Evolutionary conservation across 2,113 vertebrate genomes (phyloP), one percentile per base, ranked within the genome.

Genomic region (Azemiops feae): DNA sequence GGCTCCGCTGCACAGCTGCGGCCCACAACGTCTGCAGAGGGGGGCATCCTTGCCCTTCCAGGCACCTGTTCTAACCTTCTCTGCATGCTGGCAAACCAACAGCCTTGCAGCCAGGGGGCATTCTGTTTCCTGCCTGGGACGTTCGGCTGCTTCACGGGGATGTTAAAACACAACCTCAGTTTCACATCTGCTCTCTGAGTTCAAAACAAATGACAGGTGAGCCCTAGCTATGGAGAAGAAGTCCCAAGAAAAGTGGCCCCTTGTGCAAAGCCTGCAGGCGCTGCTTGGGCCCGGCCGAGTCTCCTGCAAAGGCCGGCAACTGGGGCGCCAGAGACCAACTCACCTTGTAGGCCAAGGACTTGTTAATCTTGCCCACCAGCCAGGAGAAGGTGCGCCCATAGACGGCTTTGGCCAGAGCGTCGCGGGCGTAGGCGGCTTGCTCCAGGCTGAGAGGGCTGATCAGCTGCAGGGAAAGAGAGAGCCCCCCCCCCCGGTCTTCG

Each of bases 351-450:
- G 98, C 97, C 95, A 99, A 97, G 0, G 99, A 99, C 60, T 97
- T 95, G 93, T 99, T 99, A 96, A 99, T 99, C 97, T 99, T 99
- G 95, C 97, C 98, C 22, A 99, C 99, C 88, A 99, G 98, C 99
- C 99, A 99, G 94, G 98, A 98, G 96, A 99, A 99, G 27, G 99
- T 99, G 89, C 99, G 98, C 47, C 99, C 99, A 0, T 99, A 99
- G 12, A 99, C 96, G 0, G 99, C 99, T 94, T 99, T 99, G 16
- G 99, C 98, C 0, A 99, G 96, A 0, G 99, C 99, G 0, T 99
- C 99, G 12, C 99, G 97, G 0, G 98, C 99, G 0, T 99, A 99
- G 0, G 98, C 98, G 0, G 99, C 99, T 97, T 99, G 99, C 95
- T 99, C 99, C 85, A 99, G 97, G 97, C 99, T 99, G 95, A 99